phyloP scores from a whole-genome alignment of 2,113 vertebrate genomes.

The Tupaia tana region DNA sequence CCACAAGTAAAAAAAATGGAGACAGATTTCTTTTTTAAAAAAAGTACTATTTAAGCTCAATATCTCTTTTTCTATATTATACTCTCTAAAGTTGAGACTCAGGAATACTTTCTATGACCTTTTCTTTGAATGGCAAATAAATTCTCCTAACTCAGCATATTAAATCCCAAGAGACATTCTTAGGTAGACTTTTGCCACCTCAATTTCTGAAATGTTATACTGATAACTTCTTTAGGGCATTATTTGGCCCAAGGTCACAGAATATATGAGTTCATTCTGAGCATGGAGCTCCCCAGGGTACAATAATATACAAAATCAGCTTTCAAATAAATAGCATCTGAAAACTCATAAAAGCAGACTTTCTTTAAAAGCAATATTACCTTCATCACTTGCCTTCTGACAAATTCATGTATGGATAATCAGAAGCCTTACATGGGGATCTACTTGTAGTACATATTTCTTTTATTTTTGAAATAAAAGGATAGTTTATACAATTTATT shows the following conservation, averaged over 20 bases:
- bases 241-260: slow-evolving; percentile 1
- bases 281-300: background rate
- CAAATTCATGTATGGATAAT: background rate
- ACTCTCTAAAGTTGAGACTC: background rate
- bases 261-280: background rate
- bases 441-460: background rate
- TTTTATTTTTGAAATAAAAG: background rate
- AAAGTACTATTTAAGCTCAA: background rate
- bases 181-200: background rate
- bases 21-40: background rate
- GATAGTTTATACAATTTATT: background rate
- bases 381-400: background rate
- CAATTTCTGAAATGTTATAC: background rate
- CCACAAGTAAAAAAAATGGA: background rate
- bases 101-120: background rate
- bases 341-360: background rate
- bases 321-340: background rate
- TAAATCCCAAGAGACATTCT: background rate
- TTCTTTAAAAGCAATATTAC: background rate
- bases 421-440: background rate
- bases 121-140: background rate
- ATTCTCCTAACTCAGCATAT: background rate
- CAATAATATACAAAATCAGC: background rate
- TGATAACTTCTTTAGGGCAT: slow-evolving; percentile 27
- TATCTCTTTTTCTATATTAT: background rate